These are phyloP conservation scores for Microcaecilia unicolor DNA, from an alignment of 2,797 vertebrate genomes.

Conservation along the genomic window DNA sequence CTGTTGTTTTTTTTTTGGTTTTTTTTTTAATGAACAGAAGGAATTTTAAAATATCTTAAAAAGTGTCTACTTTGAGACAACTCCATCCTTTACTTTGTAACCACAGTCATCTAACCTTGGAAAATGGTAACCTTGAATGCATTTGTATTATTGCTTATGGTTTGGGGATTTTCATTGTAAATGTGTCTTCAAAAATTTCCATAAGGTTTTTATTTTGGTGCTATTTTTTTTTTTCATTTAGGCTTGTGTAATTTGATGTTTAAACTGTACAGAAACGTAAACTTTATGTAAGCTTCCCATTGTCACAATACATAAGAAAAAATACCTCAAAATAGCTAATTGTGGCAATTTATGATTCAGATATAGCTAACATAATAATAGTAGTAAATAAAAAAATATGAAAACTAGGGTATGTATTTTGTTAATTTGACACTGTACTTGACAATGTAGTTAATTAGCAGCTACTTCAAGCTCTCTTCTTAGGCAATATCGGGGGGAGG, in stretches of 20 bases:
- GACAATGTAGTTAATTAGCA: slow-evolving; percentile 7
- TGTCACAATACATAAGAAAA: slow-evolving; percentile 4
- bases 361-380: slow-evolving; percentile 4
- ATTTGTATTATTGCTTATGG: too few relatives aligned
- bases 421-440: slow-evolving; percentile 5
- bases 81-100: too few relatives aligned
- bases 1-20: too few relatives aligned
- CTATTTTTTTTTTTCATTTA: slow-evolving; percentile 27
- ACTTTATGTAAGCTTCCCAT: slow-evolving; percentile 16
- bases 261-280: slow-evolving; percentile 28
- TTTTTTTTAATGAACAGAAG: too few relatives aligned
- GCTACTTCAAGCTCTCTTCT: slow-evolving; percentile 15
- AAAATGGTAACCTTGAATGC: too few relatives aligned
- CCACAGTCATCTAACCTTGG: too few relatives aligned
- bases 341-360: slow-evolving; percentile 15
- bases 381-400: background rate
- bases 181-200: too few relatives aligned
- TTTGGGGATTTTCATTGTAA: too few relatives aligned
- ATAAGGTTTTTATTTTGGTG: slow-evolving; percentile 44
- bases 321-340: slow-evolving; percentile 44
- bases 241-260: slow-evolving; percentile 25
- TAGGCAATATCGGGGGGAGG: slow-evolving; percentile 12
- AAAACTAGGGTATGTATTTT: slow-evolving; percentile 2
- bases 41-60: too few relatives aligned
- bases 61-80: too few relatives aligned